Base-by-base conservation (phyloP, 1,140 invertebrate genomes). In the Bradysia coprophila region DNA sequence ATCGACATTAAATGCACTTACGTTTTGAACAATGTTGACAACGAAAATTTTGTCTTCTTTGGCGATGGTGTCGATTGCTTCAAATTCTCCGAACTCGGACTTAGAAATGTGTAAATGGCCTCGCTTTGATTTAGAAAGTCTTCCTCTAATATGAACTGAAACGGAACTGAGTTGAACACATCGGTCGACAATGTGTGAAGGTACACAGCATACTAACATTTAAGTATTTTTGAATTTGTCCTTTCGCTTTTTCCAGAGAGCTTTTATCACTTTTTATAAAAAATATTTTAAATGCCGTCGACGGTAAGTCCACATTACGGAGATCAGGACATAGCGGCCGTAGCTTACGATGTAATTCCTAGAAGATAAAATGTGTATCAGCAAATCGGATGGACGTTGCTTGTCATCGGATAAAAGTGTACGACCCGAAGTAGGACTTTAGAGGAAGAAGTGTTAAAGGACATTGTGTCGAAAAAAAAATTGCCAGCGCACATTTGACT, bases 61-160 rank as follows among this genome's bases (percentile, higher is more conserved):
- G 76, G 75, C 48, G 75, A 75, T 10, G 72, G 71, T 38, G 75
- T 67, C 13, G 75, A 73, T 52, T 83, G 78, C 55, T 88, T 86
- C 18, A 91, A 64, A 56, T 85, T 81, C 52, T 89, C 84, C 0
- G 85, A 87, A 55, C 81, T 88, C 4, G 87, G 86, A 58, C 85
- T 87, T 4, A 93, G 68, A 61, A 92, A 92, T 44, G 79, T 76
- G 57, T 89, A 92, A 41, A 92, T 65, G 23, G 83, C 80, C 63
- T 92, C 87, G 57, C 84, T 85, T 64, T 86, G 81, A 63, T 84
- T 84, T 42, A 91, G 63, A 47, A 76, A 68, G 39, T 89, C 85
- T 56, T 92, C 85, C 61, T 84, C 80, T 54, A 89, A 66, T 43
- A 91, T 76, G 55, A 78, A 81, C 83, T 88, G 50, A 46, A 64